Conservation (phyloP, 2,888 invertebrate genomes). For the Lagria hirta region DNA sequence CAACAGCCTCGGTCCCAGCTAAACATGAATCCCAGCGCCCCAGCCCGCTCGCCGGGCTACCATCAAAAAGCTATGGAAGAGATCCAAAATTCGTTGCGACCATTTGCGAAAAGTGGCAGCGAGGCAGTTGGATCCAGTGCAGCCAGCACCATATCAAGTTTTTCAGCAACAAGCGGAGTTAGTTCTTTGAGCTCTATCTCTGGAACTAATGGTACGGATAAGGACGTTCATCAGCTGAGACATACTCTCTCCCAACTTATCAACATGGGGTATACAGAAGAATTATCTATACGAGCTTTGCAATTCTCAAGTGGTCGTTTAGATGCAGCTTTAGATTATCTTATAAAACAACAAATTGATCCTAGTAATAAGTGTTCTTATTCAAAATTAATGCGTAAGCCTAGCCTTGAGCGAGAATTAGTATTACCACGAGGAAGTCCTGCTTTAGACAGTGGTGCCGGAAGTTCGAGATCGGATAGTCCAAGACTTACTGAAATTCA, state of each 20-base stretch:
- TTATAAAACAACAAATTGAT: constrained; percentile 65
- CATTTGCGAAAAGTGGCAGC: constrained; percentile 70
- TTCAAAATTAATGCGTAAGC: constrained; percentile 80
- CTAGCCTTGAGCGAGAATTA: constrained; percentile 83
- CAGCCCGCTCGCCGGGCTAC: constrained; percentile 66
- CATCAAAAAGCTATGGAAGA: constrained; percentile 85
- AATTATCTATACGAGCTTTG: constrained; percentile 67
- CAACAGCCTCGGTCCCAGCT: constrained; percentile 54
- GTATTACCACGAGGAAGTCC: constrained; percentile 79
- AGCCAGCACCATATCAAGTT: constrained; percentile 70
- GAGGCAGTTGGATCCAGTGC: constrained; percentile 69
- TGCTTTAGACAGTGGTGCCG: constrained; percentile 84
- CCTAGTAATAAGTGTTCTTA: constrained; percentile 59
- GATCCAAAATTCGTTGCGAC: constrained; percentile 79
- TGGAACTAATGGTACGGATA: constrained; percentile 56
- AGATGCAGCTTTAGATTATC: constrained; percentile 69
- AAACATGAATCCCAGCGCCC: constrained; percentile 67
- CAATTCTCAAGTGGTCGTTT: constrained; percentile 70
- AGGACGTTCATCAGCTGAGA: constrained; percentile 65
- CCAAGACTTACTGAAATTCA: constrained; percentile 70
- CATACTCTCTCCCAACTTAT: constrained; percentile 68
- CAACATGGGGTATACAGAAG: constrained; percentile 77
- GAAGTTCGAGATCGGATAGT: constrained; percentile 86
- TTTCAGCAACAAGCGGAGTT: constrained; percentile 64
- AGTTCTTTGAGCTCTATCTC: constrained; percentile 62